phyloP scores from a whole-genome alignment of 2,888 invertebrate genomes.

The Oconnorella tubifera region DNA sequence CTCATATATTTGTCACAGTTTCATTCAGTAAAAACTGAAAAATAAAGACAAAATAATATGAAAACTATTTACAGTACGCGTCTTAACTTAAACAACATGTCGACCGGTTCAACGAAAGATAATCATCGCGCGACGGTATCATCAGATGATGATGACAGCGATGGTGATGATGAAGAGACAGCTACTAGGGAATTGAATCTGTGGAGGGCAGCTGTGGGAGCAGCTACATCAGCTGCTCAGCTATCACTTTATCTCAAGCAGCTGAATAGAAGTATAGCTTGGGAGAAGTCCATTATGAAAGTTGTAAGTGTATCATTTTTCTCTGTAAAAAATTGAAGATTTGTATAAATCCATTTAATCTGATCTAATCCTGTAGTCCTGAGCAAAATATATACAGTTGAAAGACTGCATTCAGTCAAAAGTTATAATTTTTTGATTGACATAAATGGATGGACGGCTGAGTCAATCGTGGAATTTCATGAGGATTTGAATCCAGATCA shows the following conservation, averaged over 20 bases:
- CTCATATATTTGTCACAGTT: too few relatives aligned
- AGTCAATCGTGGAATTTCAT: too few relatives aligned
- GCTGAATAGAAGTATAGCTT: constrained; percentile 84
- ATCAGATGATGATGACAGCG: constrained; percentile 24
- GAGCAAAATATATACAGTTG: too few relatives aligned
- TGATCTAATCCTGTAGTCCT: too few relatives aligned
- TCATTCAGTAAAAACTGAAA: too few relatives aligned
- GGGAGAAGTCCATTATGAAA: constrained; percentile 99
- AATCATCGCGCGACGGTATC: constrained; percentile 6
- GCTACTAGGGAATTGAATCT: constrained; percentile 63
- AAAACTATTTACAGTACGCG: constrained; percentile 44
- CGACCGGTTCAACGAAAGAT: constrained; percentile 15
- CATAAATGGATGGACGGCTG: too few relatives aligned
- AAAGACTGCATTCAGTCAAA: too few relatives aligned
- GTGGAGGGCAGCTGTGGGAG: constrained; percentile 85
- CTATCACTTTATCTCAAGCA: constrained; percentile 84
- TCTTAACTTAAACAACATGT: constrained; percentile 43
- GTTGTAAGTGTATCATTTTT: constrained; percentile 68
- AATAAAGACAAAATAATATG: too few relatives aligned
- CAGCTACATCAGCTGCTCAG: constrained; percentile 82
- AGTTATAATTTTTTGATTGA: too few relatives aligned
- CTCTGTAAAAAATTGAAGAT: too few relatives aligned
- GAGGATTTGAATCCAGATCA: too few relatives aligned
- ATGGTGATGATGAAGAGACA: constrained; percentile 30
- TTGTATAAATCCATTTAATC: too few relatives aligned